phyloP scores from a whole-genome alignment of 2,113 vertebrate species.

The Eidolon helvum region DNA sequence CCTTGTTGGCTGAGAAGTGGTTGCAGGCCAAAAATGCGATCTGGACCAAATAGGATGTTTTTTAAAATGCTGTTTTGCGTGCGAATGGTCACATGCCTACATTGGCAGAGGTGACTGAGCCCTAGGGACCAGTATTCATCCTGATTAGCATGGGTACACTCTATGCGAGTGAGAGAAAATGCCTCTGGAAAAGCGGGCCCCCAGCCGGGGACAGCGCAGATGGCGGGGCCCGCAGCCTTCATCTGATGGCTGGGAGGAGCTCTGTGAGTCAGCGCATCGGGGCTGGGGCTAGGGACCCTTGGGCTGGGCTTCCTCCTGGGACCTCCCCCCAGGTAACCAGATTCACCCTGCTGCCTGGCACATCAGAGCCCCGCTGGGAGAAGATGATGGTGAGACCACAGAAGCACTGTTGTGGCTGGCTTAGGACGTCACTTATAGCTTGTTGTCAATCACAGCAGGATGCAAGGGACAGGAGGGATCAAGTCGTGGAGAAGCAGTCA shows the following conservation, averaged over 20 bases:
- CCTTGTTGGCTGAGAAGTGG: neutral
- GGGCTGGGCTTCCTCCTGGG: neutral
- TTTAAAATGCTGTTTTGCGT: neutral
- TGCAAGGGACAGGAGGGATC: no score
- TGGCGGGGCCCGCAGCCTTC: neutral
- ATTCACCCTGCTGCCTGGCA: neutral
- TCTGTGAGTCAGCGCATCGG: fast-evolving
- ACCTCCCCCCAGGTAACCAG: neutral
- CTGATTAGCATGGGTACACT: no score
- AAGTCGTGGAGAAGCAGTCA: neutral
- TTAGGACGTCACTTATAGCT: fast-evolving
- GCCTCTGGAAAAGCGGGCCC: neutral
- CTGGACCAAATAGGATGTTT: neutral
- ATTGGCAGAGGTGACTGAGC: neutral
- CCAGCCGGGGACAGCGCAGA: neutral
- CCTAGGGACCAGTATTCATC: neutral
- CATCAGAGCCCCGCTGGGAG: neutral
- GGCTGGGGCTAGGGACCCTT: neutral
- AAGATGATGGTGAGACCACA: no score
- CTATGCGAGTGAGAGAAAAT: neutral
- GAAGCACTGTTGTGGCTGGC: neutral
- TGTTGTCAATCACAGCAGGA: neutral
- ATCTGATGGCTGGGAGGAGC: no score
- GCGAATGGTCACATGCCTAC: neutral
- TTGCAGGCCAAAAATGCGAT: neutral